These are phyloP conservation scores for Onychomys arenicola DNA, from an alignment of 2,797 vertebrate genomes.

Conservation along the genomic window DNA sequence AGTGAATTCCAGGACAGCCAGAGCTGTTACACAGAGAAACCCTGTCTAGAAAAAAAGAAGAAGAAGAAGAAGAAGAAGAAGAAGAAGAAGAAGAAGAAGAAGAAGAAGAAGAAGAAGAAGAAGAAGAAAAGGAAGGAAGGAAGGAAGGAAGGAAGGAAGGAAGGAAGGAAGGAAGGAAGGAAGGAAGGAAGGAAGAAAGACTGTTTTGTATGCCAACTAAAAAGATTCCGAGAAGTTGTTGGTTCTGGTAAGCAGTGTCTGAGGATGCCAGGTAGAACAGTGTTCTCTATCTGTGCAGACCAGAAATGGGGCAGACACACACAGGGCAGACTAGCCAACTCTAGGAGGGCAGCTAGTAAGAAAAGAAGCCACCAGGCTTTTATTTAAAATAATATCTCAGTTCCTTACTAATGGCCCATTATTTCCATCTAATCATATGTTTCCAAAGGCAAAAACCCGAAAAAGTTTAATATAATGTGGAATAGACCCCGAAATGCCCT, in stretches of 20 bases:
- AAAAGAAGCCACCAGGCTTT: background rate
- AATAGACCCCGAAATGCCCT: background rate
- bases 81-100: too few relatives aligned
- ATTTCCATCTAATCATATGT: background rate
- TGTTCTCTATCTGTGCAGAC: background rate
- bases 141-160: too few relatives aligned
- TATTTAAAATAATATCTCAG: slow-evolving; percentile 20
- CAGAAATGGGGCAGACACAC: background rate
- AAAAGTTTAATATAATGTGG: background rate
- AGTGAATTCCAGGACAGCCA: too few relatives aligned
- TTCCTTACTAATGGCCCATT: background rate
- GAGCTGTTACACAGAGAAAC: too few relatives aligned
- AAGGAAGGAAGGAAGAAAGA: too few relatives aligned
- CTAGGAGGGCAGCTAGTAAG: background rate
- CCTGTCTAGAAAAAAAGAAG: too few relatives aligned
- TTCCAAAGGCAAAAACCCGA: slow-evolving; percentile 16
- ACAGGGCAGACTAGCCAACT: background rate
- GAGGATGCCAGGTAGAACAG: background rate
- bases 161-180: too few relatives aligned
- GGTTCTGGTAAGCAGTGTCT: background rate
- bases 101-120: too few relatives aligned
- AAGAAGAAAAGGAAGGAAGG: too few relatives aligned
- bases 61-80: too few relatives aligned
- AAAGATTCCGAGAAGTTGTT: background rate
- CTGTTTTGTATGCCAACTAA: background rate